These are phyloP conservation scores for Streblospio benedicti DNA, from an alignment of 1,140 invertebrate genomes.

Conservation along the genomic window DNA sequence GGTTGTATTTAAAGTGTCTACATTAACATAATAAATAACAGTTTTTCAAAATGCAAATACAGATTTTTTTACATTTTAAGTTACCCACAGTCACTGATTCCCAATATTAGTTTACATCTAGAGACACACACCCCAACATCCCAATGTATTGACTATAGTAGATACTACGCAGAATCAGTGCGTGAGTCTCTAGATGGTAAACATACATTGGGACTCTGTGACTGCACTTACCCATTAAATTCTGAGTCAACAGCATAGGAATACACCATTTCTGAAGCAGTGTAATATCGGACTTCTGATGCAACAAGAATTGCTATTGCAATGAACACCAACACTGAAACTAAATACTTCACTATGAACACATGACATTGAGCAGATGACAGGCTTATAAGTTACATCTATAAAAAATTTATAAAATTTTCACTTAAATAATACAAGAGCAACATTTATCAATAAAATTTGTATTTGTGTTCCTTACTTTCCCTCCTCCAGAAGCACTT, in stretches of 20 bases:
- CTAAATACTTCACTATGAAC: slow-evolving; percentile 45
- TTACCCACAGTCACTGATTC: not conserved
- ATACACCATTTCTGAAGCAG: slow-evolving; percentile 71
- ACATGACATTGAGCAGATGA: not conserved
- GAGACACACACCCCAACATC: not conserved
- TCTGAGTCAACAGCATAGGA: slow-evolving; percentile 84
- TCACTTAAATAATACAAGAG: not conserved
- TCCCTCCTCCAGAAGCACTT: slow-evolving; percentile 71
- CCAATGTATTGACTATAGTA: not conserved
- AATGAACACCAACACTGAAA: slow-evolving; percentile 69
- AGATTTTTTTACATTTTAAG: not conserved
- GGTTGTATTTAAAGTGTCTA: not conserved
- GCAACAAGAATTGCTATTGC: slow-evolving; percentile 71
- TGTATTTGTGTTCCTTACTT: slow-evolving; percentile 51
- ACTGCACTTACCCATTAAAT: slow-evolving; percentile 53
- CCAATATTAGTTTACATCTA: not conserved
- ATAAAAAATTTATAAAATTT: slow-evolving; percentile 9
- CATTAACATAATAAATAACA: not conserved
- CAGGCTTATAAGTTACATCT: slow-evolving; percentile 19
- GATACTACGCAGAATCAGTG: not conserved
- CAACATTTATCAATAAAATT: not conserved
- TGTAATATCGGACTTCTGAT: slow-evolving; percentile 75
- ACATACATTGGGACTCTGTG: not conserved
- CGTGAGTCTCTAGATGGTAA: not conserved
- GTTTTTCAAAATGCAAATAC: not conserved